Evolutionary conservation across 2,797 vertebrate genomes (phyloP), one percentile per base, ranked within the genome.

Genomic region (Dallia pectoralis): DNA sequence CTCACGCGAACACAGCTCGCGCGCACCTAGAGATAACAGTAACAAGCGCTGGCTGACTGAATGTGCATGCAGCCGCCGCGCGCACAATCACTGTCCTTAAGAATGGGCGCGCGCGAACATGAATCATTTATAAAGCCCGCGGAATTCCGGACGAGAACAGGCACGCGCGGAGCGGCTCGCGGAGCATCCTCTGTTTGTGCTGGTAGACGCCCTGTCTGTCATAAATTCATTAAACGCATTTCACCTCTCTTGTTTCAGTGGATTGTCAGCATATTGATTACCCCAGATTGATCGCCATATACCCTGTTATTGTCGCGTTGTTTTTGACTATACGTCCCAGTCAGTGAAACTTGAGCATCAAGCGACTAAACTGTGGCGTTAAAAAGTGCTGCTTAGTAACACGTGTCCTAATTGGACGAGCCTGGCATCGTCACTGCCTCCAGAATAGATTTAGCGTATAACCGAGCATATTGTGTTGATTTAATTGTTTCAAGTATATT

Each of bases 381-480:
- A 86, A 88, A 88, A 89, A 89, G 87, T 86, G 87, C 87, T 89
- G 87, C 87, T 82, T 80, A 82, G n/a, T n/a, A 86, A 88, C 85
- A 86, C 40, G 14, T 44, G 14, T 44, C 40, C 40, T 91, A 90
- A 92, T 92, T 91, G 90, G 90, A 90, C 85, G 86, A 78, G 44
- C 86, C 87, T 82, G 82, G 88, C 75, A 87, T 86, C 86, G 90
- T 89, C 91, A 91, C 91, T 91, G 89, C 91, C 91, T 89, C 89
- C 82, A 85, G 80, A 87, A 87, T 87, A 89, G 90, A 87, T 90
- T 88, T 86, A 80, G 73, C 47, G 70, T 40, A 51, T 69, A 47
- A 68, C 69, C 67, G 32, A 19, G 27, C 19, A 79, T 7, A 68
- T 40, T 63, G 15, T 63, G 2, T 63, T 63, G 9, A 36, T 18